phyloP scores from a whole-genome alignment of 2,797 vertebrate genomes.

The Argentina silus region DNA sequence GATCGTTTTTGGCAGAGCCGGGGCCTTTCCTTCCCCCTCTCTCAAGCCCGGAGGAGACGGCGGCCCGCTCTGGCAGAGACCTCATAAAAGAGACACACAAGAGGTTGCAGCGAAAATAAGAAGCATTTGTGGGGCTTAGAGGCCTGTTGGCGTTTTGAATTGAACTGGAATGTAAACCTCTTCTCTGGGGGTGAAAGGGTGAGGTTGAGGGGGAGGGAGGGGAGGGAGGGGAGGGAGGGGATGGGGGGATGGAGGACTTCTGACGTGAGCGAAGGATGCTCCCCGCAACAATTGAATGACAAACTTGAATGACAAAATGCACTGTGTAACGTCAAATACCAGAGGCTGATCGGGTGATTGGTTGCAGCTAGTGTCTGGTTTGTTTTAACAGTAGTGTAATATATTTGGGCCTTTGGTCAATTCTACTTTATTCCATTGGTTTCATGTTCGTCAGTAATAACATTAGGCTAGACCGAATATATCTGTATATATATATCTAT shows the following conservation, averaged over 20 bases:
- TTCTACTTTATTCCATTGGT: conserved; percentile 64
- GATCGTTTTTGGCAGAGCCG: conserved; percentile 70
- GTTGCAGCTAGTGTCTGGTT: conserved; percentile 46
- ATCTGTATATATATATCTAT: conserved; percentile 53
- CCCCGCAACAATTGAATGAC: conserved; percentile 63
- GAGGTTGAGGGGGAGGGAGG: conserved; percentile 30
- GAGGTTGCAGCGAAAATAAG: conserved; percentile 74
- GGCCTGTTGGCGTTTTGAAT: conserved; percentile 60
- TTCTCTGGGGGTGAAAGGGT: conserved; percentile 55
- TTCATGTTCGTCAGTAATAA: conserved; percentile 23
- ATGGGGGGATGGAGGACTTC: conserved; percentile 42
- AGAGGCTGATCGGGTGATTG: conserved; percentile 55
- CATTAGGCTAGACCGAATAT: conserved; percentile 45
- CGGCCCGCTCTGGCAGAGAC: conserved; percentile 66
- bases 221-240: conserved; percentile 28
- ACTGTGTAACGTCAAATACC: conserved; percentile 49
- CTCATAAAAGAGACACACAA: conserved; percentile 67
- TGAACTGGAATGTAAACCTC: conserved; percentile 64
- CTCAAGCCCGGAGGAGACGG: conserved; percentile 51
- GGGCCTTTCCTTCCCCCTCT: conserved; percentile 61
- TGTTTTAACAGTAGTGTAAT: conserved; percentile 49
- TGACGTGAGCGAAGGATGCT: conserved; percentile 56
- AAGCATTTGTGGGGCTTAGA: conserved; percentile 75
- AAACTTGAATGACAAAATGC: conserved; percentile 32
- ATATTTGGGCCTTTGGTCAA: conserved; percentile 39